Conservation (phyloP, 1,140 invertebrate species). For the Globodera rostochiensis region DNA sequence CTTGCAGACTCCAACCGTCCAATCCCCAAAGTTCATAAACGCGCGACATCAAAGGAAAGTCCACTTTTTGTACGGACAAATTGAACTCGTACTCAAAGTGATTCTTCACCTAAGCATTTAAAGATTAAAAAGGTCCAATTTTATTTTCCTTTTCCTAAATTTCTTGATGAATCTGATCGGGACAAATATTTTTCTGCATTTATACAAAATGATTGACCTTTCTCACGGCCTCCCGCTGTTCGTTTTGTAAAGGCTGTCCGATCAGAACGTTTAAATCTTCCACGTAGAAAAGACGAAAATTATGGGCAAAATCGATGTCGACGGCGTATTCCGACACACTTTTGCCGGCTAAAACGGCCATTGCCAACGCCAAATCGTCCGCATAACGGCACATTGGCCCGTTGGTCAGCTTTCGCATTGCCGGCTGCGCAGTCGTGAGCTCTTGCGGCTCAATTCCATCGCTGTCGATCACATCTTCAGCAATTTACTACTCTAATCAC, state of each 20-base stretch:
- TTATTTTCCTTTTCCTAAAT: background rate
- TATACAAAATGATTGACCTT: background rate
- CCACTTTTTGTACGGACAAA: conserved; percentile 32
- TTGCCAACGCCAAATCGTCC: conserved; percentile 74
- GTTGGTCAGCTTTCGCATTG: conserved; percentile 67
- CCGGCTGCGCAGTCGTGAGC: background rate
- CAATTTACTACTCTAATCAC: background rate
- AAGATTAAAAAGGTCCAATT: background rate
- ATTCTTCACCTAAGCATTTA: conserved; percentile 36
- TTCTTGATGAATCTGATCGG: too few species aligned
- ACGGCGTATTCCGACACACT: conserved; percentile 27
- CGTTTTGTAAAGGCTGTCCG: conserved; percentile 22
- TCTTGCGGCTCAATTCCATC: conserved; percentile 19
- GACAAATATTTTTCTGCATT: background rate
- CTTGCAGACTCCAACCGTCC: background rate
- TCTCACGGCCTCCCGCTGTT: conserved; percentile 22
- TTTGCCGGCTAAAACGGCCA: conserved; percentile 41
- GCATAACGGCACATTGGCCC: conserved; percentile 89
- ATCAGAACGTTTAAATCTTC: conserved; percentile 46
- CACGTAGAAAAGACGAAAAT: conserved; percentile 60
- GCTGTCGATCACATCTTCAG: conserved; percentile 15
- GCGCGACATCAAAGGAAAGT: conserved; percentile 45
- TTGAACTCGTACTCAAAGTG: conserved; percentile 54
- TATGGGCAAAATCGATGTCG: conserved; percentile 46
- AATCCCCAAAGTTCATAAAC: conserved; percentile 18